A percentile compares a stretch with the other conserved stretches of the same genome.
Conservation (phyloP, 2,113 vertebrate species). For the Chionodraco myersi region DNA sequence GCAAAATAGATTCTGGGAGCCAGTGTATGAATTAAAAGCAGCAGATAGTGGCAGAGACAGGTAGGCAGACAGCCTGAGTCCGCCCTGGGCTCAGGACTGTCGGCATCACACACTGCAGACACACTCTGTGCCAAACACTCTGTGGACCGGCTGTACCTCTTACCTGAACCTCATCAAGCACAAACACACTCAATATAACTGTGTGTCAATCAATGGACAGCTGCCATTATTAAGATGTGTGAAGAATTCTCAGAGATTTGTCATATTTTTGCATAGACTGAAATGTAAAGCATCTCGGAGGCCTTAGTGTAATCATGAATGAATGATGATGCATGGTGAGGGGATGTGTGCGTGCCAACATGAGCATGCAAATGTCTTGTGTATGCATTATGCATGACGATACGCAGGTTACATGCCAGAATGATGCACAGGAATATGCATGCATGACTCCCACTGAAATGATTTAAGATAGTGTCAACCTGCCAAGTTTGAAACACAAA, state of each 20-base stretch:
- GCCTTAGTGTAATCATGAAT: not conserved
- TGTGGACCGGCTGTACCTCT: constrained; percentile 12
- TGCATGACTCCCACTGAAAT: not conserved
- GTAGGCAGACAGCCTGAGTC: constrained; percentile 38
- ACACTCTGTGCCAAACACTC: not conserved
- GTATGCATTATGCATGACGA: not conserved
- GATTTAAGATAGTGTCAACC: constrained; percentile 11
- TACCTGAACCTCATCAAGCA: constrained; percentile 7
- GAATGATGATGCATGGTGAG: not conserved
- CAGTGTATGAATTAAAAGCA: constrained; percentile 17
- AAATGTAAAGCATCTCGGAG: not conserved
- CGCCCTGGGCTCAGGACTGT: constrained; percentile 29
- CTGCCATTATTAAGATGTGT: not conserved
- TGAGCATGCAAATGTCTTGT: not conserved
- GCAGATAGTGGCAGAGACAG: constrained; percentile 14
- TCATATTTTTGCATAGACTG: not conserved
- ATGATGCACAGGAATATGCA: not conserved
- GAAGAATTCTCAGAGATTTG: not conserved
- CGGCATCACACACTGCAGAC: constrained; percentile 1
- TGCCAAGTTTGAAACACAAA: constrained; percentile 13
- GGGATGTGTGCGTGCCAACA: not conserved
- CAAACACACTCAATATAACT: not conserved
- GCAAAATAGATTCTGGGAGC: not conserved
- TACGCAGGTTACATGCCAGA: not conserved
- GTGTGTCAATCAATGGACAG: constrained; percentile 6